Conservation (phyloP, 1,140 invertebrate species). For the Lucilia cuprina region DNA sequence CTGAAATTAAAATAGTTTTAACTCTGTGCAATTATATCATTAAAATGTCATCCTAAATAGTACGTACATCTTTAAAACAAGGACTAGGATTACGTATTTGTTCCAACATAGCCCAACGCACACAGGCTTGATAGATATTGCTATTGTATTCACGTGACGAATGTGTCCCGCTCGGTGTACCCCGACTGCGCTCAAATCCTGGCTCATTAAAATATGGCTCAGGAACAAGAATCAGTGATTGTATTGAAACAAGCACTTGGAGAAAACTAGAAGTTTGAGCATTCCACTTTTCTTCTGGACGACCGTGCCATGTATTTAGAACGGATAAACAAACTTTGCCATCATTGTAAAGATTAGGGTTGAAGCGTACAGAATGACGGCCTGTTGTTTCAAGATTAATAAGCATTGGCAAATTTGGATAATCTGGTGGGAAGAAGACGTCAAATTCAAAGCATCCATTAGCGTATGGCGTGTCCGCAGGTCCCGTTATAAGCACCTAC, state of each 20-base stretch:
- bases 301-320: constrained; percentile 96
- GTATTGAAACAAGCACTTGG: constrained; percentile 95
- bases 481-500: constrained; percentile 90
- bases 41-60: too few relatives aligned
- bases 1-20: constrained; percentile 61
- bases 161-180: constrained; percentile 85
- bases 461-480: constrained; percentile 87
- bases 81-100: constrained; percentile 88
- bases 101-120: constrained; percentile 96
- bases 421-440: constrained; percentile 90
- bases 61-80: constrained; percentile 88
- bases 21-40: not conserved
- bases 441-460: constrained; percentile 91
- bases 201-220: constrained; percentile 99
- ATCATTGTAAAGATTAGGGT: constrained; percentile 97
- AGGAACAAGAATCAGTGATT: constrained; percentile 92
- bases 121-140: constrained; percentile 93
- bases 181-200: constrained; percentile 91
- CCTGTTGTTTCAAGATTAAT: constrained; percentile 96
- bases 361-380: constrained; percentile 91
- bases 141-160: constrained; percentile 93
- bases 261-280: constrained; percentile 95
- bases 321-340: constrained; percentile 96
- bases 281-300: constrained; percentile 99
- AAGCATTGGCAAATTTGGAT: constrained; percentile 81